These are phyloP conservation scores for Galleria mellonella DNA, from an alignment of 1,140 invertebrate genomes.

Conservation along the genomic window DNA sequence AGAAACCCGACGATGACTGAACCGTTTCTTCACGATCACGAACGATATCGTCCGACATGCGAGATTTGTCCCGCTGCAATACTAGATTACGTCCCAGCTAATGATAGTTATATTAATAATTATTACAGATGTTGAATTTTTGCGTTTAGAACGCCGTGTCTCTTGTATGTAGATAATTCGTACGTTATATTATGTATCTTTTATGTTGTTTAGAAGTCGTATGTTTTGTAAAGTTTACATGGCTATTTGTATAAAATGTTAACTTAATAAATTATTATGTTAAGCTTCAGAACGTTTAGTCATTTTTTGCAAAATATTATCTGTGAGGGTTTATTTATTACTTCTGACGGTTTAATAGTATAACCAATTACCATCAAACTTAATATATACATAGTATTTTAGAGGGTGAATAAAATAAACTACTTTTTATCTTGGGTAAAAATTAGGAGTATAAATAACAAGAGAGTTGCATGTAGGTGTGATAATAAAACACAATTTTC, in stretches of 20 bases:
- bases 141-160: conserved; percentile 66
- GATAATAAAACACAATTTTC: too few relatives aligned
- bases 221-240: conserved; percentile 69
- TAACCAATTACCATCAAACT: too few relatives aligned
- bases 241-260: conserved; percentile 66
- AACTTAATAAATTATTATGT: conserved; percentile 64
- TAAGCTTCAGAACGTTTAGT: conserved; percentile 37
- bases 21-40: conserved; percentile 4
- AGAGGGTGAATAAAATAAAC: too few relatives aligned
- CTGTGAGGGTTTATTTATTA: too few relatives aligned
- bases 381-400: too few relatives aligned
- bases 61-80: conserved; percentile 59
- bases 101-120: conserved; percentile 52
- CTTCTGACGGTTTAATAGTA: too few relatives aligned
- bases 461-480: too few relatives aligned
- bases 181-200: conserved; percentile 22
- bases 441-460: too few relatives aligned
- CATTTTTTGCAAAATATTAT: too few relatives aligned
- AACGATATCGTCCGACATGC: conserved; percentile 59
- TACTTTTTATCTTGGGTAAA: too few relatives aligned
- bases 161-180: conserved; percentile 30
- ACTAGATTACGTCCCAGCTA: conserved; percentile 67
- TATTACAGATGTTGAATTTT: conserved; percentile 35
- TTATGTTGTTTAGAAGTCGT: conserved; percentile 51
- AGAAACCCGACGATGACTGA: conserved; percentile 57